Percentiles rank a stretch among this genome's conserved stretches.
Evolutionary conservation across 2,797 vertebrate species (phyloP).

Genomic region (Micropoecilia bifurca): DNA sequence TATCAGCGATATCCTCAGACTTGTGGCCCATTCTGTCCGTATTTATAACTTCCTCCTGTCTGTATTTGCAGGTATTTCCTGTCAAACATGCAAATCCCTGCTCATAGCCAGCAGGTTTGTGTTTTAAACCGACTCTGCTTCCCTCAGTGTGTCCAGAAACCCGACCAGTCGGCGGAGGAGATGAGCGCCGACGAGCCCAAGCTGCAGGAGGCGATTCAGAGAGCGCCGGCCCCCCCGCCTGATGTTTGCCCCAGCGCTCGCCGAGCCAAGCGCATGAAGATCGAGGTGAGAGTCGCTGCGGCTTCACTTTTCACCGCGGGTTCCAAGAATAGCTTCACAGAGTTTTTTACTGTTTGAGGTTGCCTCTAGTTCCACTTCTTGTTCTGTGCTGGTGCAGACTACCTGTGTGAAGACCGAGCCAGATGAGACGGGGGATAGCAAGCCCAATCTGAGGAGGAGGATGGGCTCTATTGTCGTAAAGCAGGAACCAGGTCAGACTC

Average conservation of each 20-base stretch:
- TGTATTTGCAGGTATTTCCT: conserved; percentile 38
- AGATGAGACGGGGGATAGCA: conserved; percentile 84
- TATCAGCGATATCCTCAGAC: neutral
- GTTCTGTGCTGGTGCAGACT: conserved; percentile 37
- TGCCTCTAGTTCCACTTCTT: neutral
- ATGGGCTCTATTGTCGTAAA: conserved; percentile 93
- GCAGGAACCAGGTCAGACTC: conserved; percentile 84
- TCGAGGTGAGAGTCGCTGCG: conserved; percentile 81
- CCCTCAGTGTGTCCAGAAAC: conserved; percentile 88
- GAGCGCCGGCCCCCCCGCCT: conserved; percentile 77
- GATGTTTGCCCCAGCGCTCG: conserved; percentile 86
- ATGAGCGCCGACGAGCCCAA: conserved; percentile 88
- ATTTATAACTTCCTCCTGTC: neutral
- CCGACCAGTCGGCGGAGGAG: conserved; percentile 76
- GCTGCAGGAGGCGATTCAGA: conserved; percentile 87
- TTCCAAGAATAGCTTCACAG: neutral
- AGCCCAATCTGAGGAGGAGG: conserved; percentile 90
- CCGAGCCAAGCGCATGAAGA: conserved; percentile 90
- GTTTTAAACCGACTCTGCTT: conserved; percentile 23
- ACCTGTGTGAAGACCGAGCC: conserved; percentile 86
- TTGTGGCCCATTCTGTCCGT: neutral
- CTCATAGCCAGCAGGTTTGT: neutral
- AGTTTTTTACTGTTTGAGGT: conserved; percentile 6
- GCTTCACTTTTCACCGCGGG: neutral
- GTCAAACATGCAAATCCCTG: conserved; percentile 5